Evolutionary conservation across 2,888 invertebrate genomes (phyloP).

Genomic region (Drosophila formosana): DNA sequence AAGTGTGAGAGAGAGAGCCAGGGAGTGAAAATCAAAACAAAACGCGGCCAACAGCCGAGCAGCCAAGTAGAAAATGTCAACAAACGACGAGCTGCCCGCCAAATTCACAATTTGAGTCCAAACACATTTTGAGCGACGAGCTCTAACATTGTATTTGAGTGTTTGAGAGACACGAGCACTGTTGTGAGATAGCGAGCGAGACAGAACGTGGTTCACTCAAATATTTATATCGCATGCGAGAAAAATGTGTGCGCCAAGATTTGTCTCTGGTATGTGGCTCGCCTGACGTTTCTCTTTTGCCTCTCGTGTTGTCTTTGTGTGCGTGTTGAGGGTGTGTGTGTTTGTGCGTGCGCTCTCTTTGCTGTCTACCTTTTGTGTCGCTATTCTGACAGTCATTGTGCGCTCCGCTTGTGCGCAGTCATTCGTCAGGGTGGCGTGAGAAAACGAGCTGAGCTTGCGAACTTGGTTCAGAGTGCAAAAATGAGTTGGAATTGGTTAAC

Average conservation of each 20-base stretch:
- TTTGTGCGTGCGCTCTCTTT: constrained; percentile 29
- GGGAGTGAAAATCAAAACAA: constrained; percentile 69
- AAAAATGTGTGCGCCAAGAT: constrained; percentile 14
- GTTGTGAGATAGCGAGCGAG: neutral
- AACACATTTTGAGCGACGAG: constrained; percentile 6
- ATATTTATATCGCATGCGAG: constrained; percentile 61
- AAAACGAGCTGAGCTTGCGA: constrained; percentile 1
- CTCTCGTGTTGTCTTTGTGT: neutral
- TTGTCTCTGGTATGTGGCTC: constrained; percentile 14
- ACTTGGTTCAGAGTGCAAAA: constrained; percentile 7
- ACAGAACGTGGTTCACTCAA: constrained; percentile 21
- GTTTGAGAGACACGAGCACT: neutral
- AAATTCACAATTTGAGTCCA: constrained; percentile 64
- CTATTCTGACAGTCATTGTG: constrained; percentile 72
- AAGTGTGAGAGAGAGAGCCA: constrained; percentile 7
- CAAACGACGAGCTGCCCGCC: constrained; percentile 80
- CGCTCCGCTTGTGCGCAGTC: constrained; percentile 30
- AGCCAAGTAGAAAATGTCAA: constrained; percentile 68
- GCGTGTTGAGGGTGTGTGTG: constrained; percentile 9
- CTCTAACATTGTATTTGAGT: constrained; percentile 31
- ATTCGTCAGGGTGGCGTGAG: constrained; percentile 63
- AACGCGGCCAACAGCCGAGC: constrained; percentile 49
- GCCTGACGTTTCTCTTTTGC: neutral
- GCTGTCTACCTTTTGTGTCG: constrained; percentile 48
- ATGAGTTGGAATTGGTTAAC: neutral